Evolutionary conservation across 2,797 vertebrate genomes (phyloP).

Genomic region (Melanogrammus aeglefinus): DNA sequence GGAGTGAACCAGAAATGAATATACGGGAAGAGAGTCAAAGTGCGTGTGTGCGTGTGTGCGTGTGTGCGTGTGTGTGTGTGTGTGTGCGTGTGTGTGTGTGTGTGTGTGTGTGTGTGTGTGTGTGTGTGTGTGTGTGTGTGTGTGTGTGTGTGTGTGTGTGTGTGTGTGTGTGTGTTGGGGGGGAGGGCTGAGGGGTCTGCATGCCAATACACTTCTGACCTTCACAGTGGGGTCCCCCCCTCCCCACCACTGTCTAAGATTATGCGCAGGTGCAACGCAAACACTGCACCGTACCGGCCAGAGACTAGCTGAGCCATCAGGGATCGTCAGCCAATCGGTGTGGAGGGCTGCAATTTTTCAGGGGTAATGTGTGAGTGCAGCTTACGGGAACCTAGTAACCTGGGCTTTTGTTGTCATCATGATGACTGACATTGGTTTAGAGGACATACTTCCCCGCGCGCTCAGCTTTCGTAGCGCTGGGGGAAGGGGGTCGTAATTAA

Average conservation of each 20-base stretch:
- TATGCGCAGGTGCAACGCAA: not conserved
- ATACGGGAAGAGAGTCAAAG: not conserved
- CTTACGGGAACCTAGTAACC: conserved; percentile 11
- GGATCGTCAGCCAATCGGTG: not conserved
- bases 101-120: not conserved
- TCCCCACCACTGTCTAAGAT: not conserved
- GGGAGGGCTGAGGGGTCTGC: no score
- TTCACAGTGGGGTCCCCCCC: not conserved
- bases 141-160: not conserved
- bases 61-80: not conserved
- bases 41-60: not conserved
- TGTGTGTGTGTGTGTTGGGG: not conserved
- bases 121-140: not conserved
- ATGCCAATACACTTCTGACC: not conserved
- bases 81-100: not conserved
- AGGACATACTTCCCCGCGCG: not conserved
- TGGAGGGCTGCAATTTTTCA: not conserved
- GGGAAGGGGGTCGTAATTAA: not conserved
- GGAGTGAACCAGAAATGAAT: not conserved
- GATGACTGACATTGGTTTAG: conserved; percentile 16
- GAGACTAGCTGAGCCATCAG: not conserved
- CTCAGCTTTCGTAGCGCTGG: not conserved
- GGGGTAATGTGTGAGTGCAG: not conserved
- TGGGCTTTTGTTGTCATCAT: not conserved
- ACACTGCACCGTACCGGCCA: not conserved